phyloP scores from a whole-genome alignment of 2,888 invertebrate species.

The Ectemnius lituratus region DNA sequence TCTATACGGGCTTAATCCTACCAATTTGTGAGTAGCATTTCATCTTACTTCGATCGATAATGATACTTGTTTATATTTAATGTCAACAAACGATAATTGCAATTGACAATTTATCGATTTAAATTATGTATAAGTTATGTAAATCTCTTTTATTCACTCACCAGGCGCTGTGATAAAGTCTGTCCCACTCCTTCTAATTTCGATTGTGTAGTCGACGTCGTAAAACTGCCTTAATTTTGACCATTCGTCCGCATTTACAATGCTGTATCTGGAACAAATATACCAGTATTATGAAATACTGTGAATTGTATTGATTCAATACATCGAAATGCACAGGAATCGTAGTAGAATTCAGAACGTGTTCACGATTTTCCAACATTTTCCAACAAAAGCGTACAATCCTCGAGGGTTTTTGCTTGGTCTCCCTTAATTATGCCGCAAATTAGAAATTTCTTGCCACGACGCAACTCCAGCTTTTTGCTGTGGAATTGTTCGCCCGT shows the following conservation, averaged over 20 bases:
- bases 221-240: conserved; percentile 69
- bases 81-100: too few species aligned
- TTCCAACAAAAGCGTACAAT: conserved; percentile 69
- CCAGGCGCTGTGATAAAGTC: conserved; percentile 62
- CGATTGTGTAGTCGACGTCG: conserved; percentile 67
- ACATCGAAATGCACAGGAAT: background rate
- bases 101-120: too few species aligned
- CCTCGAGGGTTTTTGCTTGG: conserved; percentile 71
- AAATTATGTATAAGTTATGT: too few species aligned
- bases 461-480: conserved; percentile 67
- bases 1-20: conserved; percentile 30
- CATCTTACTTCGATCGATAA: too few species aligned
- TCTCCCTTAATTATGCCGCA: conserved; percentile 77
- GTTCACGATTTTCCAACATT: conserved; percentile 64
- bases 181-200: conserved; percentile 53
- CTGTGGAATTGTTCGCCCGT: conserved; percentile 64
- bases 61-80: too few species aligned
- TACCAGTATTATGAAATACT: too few species aligned
- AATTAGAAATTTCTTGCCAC: conserved; percentile 76
- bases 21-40: conserved; percentile 13
- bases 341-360: background rate
- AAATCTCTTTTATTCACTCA: too few species aligned
- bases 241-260: conserved; percentile 72
- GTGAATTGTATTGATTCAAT: background rate
- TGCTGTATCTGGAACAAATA: conserved; percentile 62